Evolutionary conservation across 2,797 vertebrate genomes (phyloP).

Genomic region (Sarcoramphus papa): DNA sequence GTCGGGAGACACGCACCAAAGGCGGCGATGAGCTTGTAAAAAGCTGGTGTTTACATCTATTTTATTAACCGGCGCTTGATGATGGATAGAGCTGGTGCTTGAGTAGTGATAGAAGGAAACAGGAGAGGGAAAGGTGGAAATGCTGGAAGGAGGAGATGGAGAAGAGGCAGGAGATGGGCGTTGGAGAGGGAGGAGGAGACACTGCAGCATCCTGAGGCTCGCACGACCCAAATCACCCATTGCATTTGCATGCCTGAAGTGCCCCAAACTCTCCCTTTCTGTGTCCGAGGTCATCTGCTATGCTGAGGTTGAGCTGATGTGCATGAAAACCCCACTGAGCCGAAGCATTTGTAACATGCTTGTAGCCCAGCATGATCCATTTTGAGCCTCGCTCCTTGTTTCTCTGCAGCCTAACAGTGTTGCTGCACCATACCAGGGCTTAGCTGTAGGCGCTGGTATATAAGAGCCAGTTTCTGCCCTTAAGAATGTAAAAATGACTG

Average conservation of each 20-base stretch:
- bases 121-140: neutral
- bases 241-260: neutral
- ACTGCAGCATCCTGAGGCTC: rapidly evolving
- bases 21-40: neutral
- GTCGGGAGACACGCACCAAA: rapidly evolving
- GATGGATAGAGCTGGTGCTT: neutral
- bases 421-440: neutral
- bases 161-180: rapidly evolving
- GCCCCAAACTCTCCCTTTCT: neutral
- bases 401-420: neutral
- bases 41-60: neutral
- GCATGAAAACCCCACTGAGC: neutral
- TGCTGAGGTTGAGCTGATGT: neutral
- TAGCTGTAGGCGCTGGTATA: rapidly evolving
- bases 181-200: neutral
- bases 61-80: neutral
- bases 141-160: neutral
- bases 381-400: neutral
- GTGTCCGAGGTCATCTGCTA: rapidly evolving
- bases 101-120: rapidly evolving
- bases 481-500: neutral
- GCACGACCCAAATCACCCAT: rapidly evolving
- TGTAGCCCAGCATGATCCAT: neutral
- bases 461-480: neutral
- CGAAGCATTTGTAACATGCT: rapidly evolving